Conservation (phyloP, 2,113 vertebrate genomes). For the Paradisaea rubra region DNA sequence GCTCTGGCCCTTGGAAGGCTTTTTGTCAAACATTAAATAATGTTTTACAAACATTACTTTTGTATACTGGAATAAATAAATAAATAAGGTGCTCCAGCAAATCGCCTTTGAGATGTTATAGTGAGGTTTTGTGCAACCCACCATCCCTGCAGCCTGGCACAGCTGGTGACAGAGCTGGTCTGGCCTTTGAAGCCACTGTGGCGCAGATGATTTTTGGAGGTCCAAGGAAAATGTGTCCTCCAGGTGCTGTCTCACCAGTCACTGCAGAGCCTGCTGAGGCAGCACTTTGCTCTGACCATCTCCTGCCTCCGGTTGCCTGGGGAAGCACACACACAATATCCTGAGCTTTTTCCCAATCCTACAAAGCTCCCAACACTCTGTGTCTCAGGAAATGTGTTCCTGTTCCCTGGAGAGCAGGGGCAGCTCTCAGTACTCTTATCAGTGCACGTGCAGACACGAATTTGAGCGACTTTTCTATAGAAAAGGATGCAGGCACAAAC, state of each 20-base stretch:
- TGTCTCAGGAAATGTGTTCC: neutral
- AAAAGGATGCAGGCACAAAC: neutral
- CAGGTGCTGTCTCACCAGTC: neutral
- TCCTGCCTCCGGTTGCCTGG: neutral
- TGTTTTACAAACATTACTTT: too few species aligned
- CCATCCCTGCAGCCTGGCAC: neutral
- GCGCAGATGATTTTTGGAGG: neutral
- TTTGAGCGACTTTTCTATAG: neutral
- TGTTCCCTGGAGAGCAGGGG: neutral
- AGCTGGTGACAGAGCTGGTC: neutral
- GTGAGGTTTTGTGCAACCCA: neutral
- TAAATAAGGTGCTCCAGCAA: neutral
- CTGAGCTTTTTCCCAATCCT: neutral
- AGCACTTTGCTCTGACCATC: fast-evolving
- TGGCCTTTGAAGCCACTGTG: neutral
- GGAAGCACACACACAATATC: neutral
- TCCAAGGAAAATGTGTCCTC: neutral
- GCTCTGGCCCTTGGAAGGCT: neutral
- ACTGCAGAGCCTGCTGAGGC: neutral
- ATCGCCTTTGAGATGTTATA: neutral
- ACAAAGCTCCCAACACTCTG: neutral
- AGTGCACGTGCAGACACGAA: fast-evolving
- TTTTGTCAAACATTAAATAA: neutral
- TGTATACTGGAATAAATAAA: neutral
- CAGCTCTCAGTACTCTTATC: neutral